Percentiles rank a stretch among this genome's conserved stretches.
phyloP scores from a whole-genome alignment of 2,113 vertebrate genomes.

The Podocnemis expansa region DNA sequence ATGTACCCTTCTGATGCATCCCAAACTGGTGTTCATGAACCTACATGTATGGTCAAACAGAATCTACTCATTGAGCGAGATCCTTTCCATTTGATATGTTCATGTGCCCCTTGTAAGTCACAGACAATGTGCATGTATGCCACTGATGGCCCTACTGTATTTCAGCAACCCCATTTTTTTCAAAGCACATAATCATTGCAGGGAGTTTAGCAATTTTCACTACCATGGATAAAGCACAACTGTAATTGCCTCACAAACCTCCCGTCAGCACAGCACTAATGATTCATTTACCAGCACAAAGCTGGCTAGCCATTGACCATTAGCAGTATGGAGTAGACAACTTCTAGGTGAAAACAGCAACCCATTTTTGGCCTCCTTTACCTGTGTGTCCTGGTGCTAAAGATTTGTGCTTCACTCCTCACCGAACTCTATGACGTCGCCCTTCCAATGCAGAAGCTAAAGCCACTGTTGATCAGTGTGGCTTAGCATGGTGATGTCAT shows the following conservation, averaged over 20 bases:
- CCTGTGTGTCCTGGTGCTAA: neutral
- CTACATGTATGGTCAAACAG: too few relatives aligned
- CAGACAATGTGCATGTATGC: neutral
- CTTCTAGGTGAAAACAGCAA: neutral
- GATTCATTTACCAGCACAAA: too few relatives aligned
- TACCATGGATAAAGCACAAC: neutral
- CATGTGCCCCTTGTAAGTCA: neutral
- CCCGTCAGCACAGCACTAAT: neutral
- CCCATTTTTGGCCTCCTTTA: neutral
- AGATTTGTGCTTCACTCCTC: neutral
- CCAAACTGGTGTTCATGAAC: neutral
- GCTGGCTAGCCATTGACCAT: too few relatives aligned
- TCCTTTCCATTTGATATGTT: neutral
- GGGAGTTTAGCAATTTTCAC: neutral
- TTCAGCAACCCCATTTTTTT: neutral
- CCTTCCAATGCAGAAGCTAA: neutral
- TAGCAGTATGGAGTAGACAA: too few relatives aligned
- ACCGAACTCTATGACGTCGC: neutral
- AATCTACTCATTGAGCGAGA: too few relatives aligned
- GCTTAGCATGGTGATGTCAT: neutral
- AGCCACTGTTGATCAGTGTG: neutral
- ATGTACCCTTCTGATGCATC: neutral
- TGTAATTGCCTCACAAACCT: neutral
- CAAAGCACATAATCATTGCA: neutral
- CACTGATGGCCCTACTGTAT: neutral